Base-by-base conservation (phyloP, 2,113 vertebrate species). In the Calidris pygmaea region DNA sequence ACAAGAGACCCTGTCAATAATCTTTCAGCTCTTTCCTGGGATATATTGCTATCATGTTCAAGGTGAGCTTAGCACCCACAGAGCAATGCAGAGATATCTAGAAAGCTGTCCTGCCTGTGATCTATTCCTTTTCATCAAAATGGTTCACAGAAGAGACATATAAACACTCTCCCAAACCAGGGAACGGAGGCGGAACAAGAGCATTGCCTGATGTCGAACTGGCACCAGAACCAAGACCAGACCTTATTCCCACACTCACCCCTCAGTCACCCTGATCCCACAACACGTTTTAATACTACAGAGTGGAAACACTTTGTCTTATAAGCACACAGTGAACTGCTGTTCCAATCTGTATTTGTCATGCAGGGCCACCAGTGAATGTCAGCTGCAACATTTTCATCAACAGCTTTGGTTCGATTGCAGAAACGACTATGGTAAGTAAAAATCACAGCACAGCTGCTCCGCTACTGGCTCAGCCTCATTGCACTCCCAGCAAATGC, bases 331-430 rank as follows among this genome's bases (percentile, higher is more conserved):
- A 12, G 48, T 88, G 95, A 87, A 90, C 84, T 75, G 48, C 60
- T 87, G 16, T 78, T 96, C 82, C 92, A 5, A 86, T 80, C 66
- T 97, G 75, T 97, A 35, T 95, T 98, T 98, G 89, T 97, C 95
- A 96, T 96, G 63, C 98, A 99, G 99, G 99, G 95, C 99, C 99
- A 7, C 98, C 99, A 34, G 99, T 99, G 94, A 99, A 99, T 6
- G 99, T 99, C 93, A 99, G 99, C 98, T 99, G 99, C 98, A 99
- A 99, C 98, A 99, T 99, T 98, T 99, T 99, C 98, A 99, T 99
- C 98, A 99, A 99, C 99, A 99, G 99, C 95, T 99, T 99, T 71
- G 99, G 99, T n/a, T 99, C 99, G 71, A 99, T 99, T 80, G 99
- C 99, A 93, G 99, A 99, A 98, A 99, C 99, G 7, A 99, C 99